Conservation (phyloP, 2,113 vertebrate genomes). For the Merops nubicus region DNA sequence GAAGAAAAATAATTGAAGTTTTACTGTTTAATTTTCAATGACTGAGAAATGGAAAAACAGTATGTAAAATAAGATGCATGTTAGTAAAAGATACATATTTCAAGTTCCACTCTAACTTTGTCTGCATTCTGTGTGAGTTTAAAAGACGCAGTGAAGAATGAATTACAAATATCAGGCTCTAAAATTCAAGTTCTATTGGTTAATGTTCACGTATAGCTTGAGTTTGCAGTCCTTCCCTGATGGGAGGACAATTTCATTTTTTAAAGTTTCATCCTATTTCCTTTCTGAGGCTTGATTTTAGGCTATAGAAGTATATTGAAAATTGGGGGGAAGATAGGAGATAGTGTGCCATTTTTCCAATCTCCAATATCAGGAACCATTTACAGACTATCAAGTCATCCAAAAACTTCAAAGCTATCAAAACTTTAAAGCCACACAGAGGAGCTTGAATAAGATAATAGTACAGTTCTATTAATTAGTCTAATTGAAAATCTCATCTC, state of each 20-base stretch:
- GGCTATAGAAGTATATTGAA: neutral
- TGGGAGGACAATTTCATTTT: neutral
- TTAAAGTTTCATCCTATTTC: neutral
- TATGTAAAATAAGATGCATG: neutral
- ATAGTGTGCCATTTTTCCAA: neutral
- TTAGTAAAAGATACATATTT: neutral
- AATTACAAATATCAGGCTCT: neutral
- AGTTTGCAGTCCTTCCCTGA: neutral
- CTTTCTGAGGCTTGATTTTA: neutral
- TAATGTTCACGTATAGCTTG: neutral
- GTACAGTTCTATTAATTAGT: neutral
- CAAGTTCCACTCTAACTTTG: neutral
- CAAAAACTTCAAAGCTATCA: neutral
- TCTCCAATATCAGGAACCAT: neutral
- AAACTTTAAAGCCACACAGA: neutral
- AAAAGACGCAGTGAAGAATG: neutral
- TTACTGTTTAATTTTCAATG: neutral
- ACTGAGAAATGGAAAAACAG: neutral
- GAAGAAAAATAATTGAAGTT: neutral
- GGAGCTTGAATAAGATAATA: neutral
- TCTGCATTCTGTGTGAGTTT: neutral
- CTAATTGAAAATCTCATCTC: neutral
- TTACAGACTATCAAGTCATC: neutral
- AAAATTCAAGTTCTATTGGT: neutral
- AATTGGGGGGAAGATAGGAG: neutral